phyloP scores from a whole-genome alignment of 1,140 invertebrate species.

The Drosophila pseudoobscura region DNA sequence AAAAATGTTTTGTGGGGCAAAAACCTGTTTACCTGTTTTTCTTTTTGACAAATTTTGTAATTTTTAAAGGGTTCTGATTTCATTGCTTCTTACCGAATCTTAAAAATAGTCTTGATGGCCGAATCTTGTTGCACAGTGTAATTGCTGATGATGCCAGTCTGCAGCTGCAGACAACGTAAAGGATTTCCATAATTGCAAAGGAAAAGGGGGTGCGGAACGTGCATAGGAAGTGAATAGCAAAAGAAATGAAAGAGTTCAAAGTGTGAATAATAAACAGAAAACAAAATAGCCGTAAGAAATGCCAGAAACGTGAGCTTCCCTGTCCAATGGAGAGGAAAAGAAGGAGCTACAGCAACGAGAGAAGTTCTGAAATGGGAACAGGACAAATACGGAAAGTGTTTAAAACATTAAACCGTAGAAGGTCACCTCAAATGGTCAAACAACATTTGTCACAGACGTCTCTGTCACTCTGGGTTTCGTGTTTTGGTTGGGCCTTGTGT shows the following conservation, averaged over 20 bases:
- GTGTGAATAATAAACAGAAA: constrained; percentile 40
- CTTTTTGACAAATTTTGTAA: no score
- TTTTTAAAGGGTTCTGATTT: no score
- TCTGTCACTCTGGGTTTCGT: no score
- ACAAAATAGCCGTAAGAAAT: constrained; percentile 35
- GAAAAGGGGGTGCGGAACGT: not conserved
- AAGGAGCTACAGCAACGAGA: not conserved
- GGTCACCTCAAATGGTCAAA: not conserved
- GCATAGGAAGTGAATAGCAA: not conserved
- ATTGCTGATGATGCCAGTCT: constrained; percentile 6
- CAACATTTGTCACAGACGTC: no score
- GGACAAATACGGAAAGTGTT: not conserved
- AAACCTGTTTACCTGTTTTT: no score
- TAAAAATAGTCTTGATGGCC: no score
- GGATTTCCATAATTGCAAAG: constrained; percentile 36
- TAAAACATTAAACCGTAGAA: not conserved
- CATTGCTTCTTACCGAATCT: no score
- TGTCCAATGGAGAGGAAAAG: constrained; percentile 27
- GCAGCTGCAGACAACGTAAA: constrained; percentile 21
- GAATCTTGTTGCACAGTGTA: constrained; percentile 1
- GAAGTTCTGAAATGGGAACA: not conserved
- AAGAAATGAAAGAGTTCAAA: not conserved
- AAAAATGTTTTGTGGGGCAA: no score
- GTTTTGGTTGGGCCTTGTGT: no score
- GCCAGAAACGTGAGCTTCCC: constrained; percentile 21